Percentiles rank a stretch among this genome's conserved stretches.
Conservation (phyloP, 2,888 invertebrate species). For the Parnassius mnemosyne region DNA sequence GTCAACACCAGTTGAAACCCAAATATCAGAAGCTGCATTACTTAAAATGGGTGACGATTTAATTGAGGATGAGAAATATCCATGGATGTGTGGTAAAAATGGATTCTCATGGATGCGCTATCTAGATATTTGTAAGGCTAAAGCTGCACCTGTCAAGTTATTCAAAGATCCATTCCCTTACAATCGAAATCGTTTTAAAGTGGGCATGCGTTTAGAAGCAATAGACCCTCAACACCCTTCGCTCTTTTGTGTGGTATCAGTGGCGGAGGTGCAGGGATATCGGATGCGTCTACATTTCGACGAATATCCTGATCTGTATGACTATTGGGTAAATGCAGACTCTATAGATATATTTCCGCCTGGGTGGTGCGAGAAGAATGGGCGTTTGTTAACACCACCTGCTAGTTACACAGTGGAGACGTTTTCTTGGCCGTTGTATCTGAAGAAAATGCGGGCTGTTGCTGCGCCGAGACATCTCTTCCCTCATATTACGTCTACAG, state of each 20-base stretch:
- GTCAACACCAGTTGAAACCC: constrained; percentile 42
- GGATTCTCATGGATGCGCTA: constrained; percentile 90
- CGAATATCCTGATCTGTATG: constrained; percentile 92
- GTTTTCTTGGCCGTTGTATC: constrained; percentile 93
- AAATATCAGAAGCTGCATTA: constrained; percentile 46
- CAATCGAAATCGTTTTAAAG: constrained; percentile 87
- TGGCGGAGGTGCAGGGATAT: constrained; percentile 90
- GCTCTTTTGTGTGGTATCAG: constrained; percentile 92
- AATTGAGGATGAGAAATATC: constrained; percentile 76
- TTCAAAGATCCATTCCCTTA: constrained; percentile 90
- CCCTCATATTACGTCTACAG: constrained; percentile 83
- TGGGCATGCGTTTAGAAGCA: constrained; percentile 95
- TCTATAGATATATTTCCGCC: constrained; percentile 95
- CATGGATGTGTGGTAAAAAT: constrained; percentile 86
- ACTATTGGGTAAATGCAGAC: constrained; percentile 97
- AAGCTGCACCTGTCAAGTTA: constrained; percentile 87
- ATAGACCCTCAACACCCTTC: constrained; percentile 96
- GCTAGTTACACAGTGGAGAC: constrained; percentile 80
- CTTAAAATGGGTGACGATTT: constrained; percentile 57
- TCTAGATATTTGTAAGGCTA: constrained; percentile 85
- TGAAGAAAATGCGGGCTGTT: constrained; percentile 86
- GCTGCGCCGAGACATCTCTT: constrained; percentile 91
- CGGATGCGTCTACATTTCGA: constrained; percentile 94
- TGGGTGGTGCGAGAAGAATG: constrained; percentile 95
- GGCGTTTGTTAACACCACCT: constrained; percentile 89